phyloP scores from a whole-genome alignment of 1,140 invertebrate genomes.

The Drosophila sulfurigaster region DNA sequence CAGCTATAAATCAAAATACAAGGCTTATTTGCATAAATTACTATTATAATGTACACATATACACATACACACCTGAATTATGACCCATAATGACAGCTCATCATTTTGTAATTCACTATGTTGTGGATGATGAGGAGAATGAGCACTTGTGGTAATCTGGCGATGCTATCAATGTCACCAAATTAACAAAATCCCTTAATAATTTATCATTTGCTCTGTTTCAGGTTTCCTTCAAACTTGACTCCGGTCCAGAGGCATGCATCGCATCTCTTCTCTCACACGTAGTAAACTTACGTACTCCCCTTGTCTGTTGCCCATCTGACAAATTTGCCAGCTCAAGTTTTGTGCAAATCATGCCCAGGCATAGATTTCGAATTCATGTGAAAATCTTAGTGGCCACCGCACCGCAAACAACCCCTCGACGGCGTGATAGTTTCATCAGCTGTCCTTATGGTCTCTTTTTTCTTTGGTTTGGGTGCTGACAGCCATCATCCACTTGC shows the following conservation, averaged over 20 bases:
- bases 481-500: conserved; percentile 62
- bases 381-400: conserved; percentile 65
- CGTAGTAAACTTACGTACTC: background rate
- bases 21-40: background rate
- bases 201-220: conserved; percentile 78
- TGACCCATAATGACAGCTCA: background rate
- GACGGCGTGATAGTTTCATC: conserved; percentile 71
- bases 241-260: conserved; percentile 6
- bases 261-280: conserved; percentile 1
- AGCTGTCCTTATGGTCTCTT: conserved; percentile 66
- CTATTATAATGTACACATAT: background rate
- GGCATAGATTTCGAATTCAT: conserved; percentile 81
- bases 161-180: conserved; percentile 76
- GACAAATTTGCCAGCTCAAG: conserved; percentile 76
- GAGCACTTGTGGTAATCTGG: conserved; percentile 64
- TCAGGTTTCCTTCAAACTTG: conserved; percentile 47
- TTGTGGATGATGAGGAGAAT: conserved; percentile 13
- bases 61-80: background rate
- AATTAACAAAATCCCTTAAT: conserved; percentile 79
- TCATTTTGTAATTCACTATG: background rate
- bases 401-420: conserved; percentile 53
- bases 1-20: background rate
- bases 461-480: conserved; percentile 20
- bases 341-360: conserved; percentile 81
- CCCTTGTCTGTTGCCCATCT: conserved; percentile 18